Percentiles rank a stretch among this genome's conserved stretches.
phyloP scores from a whole-genome alignment of 2,888 invertebrate species.

The Troglohyphantes excavatus region DNA sequence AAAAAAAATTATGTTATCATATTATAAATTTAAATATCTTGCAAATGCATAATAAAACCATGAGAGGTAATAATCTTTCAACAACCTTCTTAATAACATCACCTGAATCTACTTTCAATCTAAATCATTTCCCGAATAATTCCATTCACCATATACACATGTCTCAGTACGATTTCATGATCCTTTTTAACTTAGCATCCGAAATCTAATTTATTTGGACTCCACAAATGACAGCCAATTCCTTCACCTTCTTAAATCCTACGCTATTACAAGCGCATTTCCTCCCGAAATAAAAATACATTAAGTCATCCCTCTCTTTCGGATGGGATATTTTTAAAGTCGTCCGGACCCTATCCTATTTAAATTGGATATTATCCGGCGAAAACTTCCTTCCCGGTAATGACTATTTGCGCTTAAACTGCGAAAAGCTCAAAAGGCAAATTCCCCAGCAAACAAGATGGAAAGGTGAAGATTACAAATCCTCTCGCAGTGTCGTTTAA shows the following conservation, averaged over 20 bases:
- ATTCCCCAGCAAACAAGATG: conserved; percentile 69
- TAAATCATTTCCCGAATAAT: conserved; percentile 17
- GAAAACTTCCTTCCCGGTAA: conserved; percentile 39
- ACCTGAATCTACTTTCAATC: not conserved
- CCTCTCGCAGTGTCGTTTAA: conserved; percentile 72
- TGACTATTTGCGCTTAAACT: conserved; percentile 64
- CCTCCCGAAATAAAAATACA: conserved; percentile 48
- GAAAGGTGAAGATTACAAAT: conserved; percentile 75
- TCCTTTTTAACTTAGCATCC: conserved; percentile 44
- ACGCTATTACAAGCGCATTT: conserved; percentile 23
- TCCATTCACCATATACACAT: conserved; percentile 16
- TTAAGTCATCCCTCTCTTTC: conserved; percentile 54
- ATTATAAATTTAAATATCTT: too few relatives aligned
- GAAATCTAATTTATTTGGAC: conserved; percentile 56
- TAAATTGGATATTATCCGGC: conserved; percentile 41
- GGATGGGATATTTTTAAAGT: conserved; percentile 57
- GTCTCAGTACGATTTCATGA: conserved; percentile 16
- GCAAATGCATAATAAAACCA: too few relatives aligned
- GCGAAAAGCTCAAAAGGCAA: conserved; percentile 70
- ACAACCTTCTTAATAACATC: conserved; percentile 22
- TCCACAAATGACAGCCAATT: conserved; percentile 43
- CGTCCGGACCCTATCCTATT: not conserved
- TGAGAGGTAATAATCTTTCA: not conserved
- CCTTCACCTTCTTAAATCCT: not conserved
- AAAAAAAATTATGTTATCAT: too few relatives aligned